These are phyloP conservation scores for Pseudotriccus pelzelni DNA, from an alignment of 2,797 vertebrate species.

Conservation along the genomic window DNA sequence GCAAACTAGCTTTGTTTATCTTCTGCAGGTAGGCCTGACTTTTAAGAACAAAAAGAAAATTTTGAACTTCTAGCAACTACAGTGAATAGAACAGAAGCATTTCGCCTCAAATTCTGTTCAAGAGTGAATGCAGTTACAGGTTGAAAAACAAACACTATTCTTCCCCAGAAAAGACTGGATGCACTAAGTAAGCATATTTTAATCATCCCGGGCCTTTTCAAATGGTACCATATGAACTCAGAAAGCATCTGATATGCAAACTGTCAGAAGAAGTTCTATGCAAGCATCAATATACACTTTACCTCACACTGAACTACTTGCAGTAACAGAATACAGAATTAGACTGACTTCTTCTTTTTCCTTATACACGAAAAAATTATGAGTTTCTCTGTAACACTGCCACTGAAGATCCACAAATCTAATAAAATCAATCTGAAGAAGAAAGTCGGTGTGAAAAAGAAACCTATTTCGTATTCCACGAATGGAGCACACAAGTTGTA, in stretches of 20 bases:
- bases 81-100: not conserved
- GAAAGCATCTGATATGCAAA: not conserved
- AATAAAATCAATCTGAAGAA: not conserved
- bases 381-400: not conserved
- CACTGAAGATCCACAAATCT: not conserved
- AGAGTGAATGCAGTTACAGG: not conserved
- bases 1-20: not conserved
- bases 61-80: not conserved
- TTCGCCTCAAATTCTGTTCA: not conserved
- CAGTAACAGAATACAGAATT: not conserved
- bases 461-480: not conserved
- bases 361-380: not conserved
- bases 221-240: not conserved
- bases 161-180: not conserved
- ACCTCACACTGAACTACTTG: not conserved
- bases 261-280: not conserved
- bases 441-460: not conserved
- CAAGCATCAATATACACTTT: not conserved
- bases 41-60: not conserved
- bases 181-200: not conserved
- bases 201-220: not conserved
- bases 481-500: not conserved
- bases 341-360: not conserved
- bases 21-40: not conserved
- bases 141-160: not conserved